phyloP scores from a whole-genome alignment of 64 coral and sea anemone species.

The Porites lutea region DNA sequence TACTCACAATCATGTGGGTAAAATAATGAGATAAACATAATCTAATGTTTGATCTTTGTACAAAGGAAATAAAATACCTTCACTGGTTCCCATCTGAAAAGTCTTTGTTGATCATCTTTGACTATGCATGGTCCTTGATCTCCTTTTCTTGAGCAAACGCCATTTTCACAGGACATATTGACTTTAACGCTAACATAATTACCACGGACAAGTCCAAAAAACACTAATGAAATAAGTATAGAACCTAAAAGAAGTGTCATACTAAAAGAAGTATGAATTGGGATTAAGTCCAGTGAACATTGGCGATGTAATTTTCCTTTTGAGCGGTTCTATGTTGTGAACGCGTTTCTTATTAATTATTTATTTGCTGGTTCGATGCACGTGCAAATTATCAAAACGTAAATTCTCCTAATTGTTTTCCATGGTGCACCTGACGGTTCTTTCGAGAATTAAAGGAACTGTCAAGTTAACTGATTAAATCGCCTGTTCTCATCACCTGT shows the following conservation, averaged over 20 bases:
- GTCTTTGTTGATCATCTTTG: slow-evolving; percentile 53
- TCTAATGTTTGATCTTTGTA: too few relatives aligned
- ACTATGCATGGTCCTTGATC: slow-evolving; percentile 80
- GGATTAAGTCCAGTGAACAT: neutral
- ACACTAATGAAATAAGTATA: neutral
- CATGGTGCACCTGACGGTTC: neutral
- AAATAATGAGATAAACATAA: too few relatives aligned
- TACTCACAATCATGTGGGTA: too few relatives aligned
- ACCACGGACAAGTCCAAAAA: slow-evolving; percentile 11
- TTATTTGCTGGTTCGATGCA: neutral
- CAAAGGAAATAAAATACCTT: slow-evolving; percentile 43
- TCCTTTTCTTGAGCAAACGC: slow-evolving; percentile 68
- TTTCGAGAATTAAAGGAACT: neutral
- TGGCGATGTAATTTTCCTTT: neutral
- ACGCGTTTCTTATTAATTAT: slow-evolving; percentile 14
- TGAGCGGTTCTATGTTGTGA: neutral
- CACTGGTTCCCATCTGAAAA: slow-evolving; percentile 92
- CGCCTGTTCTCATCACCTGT: neutral
- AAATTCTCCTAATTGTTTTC: neutral
- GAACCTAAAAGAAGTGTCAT: neutral
- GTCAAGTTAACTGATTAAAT: neutral
- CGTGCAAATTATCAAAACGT: neutral
- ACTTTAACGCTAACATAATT: slow-evolving; percentile 6
- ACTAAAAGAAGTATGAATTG: too few relatives aligned
- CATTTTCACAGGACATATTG: slow-evolving; percentile 84